Percentiles rank a stretch among this genome's conserved stretches.
Conservation (phyloP, 2,797 vertebrate species). For the Pangasius larnaudii region DNA sequence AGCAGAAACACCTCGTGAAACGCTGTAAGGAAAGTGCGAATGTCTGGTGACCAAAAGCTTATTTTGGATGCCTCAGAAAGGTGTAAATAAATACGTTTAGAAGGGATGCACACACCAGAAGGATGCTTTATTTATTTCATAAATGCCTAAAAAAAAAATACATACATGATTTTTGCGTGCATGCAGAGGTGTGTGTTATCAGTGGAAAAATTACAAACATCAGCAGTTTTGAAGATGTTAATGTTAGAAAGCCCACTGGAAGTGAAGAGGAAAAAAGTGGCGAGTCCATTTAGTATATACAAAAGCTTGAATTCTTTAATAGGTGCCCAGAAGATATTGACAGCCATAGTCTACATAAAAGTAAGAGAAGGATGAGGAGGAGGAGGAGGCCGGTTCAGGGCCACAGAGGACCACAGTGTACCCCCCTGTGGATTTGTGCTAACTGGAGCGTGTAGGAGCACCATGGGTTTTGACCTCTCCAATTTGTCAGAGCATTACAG, state of each 20-base stretch:
- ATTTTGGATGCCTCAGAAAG: background rate
- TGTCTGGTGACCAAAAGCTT: background rate
- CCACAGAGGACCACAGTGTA: slow-evolving; percentile 61
- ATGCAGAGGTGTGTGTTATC: background rate
- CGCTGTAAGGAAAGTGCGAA: background rate
- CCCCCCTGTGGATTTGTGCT: slow-evolving; percentile 70
- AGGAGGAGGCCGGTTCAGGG: slow-evolving; percentile 57
- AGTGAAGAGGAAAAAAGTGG: too few relatives aligned
- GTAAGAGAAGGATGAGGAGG: background rate
- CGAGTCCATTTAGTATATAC: background rate
- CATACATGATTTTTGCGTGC: background rate
- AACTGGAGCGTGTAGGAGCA: slow-evolving; percentile 75
- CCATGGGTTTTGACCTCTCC: slow-evolving; percentile 69
- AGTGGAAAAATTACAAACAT: background rate
- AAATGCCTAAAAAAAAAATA: background rate
- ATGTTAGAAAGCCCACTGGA: background rate
- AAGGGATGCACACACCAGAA: background rate
- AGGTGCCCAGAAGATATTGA: background rate
- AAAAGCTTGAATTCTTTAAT: background rate
- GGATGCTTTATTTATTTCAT: background rate
- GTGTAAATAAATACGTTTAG: background rate
- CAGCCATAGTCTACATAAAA: background rate
- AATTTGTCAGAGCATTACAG: slow-evolving; percentile 64
- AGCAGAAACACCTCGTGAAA: background rate
- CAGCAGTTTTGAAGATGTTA: background rate